Evolutionary conservation across 2,888 invertebrate species (phyloP).

Genomic region (Cantharis flavilabris): DNA sequence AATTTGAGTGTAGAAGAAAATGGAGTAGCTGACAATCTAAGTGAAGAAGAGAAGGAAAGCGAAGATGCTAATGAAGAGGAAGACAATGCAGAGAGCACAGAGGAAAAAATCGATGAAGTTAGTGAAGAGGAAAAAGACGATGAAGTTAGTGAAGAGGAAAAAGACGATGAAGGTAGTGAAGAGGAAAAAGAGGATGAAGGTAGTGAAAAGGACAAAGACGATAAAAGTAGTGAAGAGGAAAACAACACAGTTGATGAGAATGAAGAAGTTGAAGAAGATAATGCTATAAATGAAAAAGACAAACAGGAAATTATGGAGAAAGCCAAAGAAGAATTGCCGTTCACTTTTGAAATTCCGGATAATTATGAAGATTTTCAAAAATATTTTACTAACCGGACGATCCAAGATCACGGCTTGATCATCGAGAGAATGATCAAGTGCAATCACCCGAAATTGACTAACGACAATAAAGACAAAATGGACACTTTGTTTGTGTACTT

Average conservation of each 20-base stretch:
- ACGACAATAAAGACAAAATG: slow-evolving; percentile 78
- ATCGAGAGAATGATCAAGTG: slow-evolving; percentile 85
- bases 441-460: slow-evolving; percentile 80
- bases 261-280: slow-evolving; percentile 46
- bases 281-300: slow-evolving; percentile 6
- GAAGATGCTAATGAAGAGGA: slow-evolving; percentile 53
- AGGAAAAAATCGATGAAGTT: background rate
- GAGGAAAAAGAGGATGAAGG: background rate
- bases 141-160: background rate
- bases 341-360: slow-evolving; percentile 63
- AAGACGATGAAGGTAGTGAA: background rate
- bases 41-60: background rate
- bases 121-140: background rate
- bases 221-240: background rate
- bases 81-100: slow-evolving; percentile 41
- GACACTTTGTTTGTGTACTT: slow-evolving; percentile 75
- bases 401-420: slow-evolving; percentile 70
- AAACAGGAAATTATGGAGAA: slow-evolving; percentile 57
- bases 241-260: background rate
- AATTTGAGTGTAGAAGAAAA: slow-evolving; percentile 45
- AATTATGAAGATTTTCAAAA: slow-evolving; percentile 67
- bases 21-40: slow-evolving; percentile 20
- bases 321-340: slow-evolving; percentile 64
- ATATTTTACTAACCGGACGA: slow-evolving; percentile 64
- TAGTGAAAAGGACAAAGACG: background rate